Evolutionary conservation across 2,797 vertebrate genomes (phyloP).

Genomic region (Sebastolobus alascanus): DNA sequence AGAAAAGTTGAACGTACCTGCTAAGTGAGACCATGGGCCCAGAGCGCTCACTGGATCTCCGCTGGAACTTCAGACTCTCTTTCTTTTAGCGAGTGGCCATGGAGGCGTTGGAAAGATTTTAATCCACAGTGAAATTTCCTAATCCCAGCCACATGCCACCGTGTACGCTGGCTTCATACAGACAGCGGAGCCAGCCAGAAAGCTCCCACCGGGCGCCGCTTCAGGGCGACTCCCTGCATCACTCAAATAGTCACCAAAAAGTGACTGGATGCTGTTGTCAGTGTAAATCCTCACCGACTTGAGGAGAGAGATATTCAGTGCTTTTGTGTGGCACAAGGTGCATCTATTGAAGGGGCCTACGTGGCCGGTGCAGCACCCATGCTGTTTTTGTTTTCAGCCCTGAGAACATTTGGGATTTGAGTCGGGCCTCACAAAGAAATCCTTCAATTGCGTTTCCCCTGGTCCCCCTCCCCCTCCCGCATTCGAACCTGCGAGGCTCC

Average conservation of each 20-base stretch:
- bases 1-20: conserved; percentile 68
- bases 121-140: conserved; percentile 87
- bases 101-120: conserved; percentile 74
- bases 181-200: conserved; percentile 60
- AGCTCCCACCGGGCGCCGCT: conserved; percentile 41
- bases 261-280: neutral
- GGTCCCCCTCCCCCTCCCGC: conserved; percentile 22
- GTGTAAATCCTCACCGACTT: neutral
- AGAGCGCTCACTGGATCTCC: conserved; percentile 55
- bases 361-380: conserved; percentile 58
- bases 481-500: conserved; percentile 53
- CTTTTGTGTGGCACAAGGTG: conserved; percentile 60
- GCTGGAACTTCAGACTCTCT: conserved; percentile 57
- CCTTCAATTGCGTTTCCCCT: conserved; percentile 63
- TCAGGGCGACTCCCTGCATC: conserved; percentile 35
- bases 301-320: neutral
- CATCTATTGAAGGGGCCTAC: conserved; percentile 62
- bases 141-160: conserved; percentile 88
- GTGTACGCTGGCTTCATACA: conserved; percentile 71
- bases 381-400: conserved; percentile 76
- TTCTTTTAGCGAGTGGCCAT: conserved; percentile 64
- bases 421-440: conserved; percentile 79
- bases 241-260: neutral
- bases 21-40: conserved; percentile 67
- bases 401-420: conserved; percentile 76